These are phyloP conservation scores for Brachionichthys hirsutus DNA, from an alignment of 2,113 vertebrate species.

Conservation along the genomic window DNA sequence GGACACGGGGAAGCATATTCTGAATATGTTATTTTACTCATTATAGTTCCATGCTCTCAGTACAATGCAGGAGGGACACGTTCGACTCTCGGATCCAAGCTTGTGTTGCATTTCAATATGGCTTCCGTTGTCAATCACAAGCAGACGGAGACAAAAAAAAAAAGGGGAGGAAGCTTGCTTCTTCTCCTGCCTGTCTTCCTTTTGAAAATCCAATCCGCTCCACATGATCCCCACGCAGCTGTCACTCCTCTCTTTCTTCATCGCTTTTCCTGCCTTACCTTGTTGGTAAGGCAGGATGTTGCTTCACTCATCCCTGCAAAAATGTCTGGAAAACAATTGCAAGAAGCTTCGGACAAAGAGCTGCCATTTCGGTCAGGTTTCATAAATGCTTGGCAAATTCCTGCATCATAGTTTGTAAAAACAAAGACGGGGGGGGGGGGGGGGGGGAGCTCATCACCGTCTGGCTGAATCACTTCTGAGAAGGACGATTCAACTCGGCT, in stretches of 20 bases:
- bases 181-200: slow-evolving; percentile 18
- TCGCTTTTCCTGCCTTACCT: slow-evolving; percentile 37
- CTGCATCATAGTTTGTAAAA: too few species aligned
- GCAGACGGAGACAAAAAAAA: not conserved
- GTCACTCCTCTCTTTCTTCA: slow-evolving; percentile 42
- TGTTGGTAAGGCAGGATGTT: too few species aligned
- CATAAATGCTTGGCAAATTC: too few species aligned
- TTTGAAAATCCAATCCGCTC: slow-evolving; percentile 43
- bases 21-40: slow-evolving; percentile 70
- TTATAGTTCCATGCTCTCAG: slow-evolving; percentile 65
- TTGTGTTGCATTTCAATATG: slow-evolving; percentile 37
- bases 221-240: slow-evolving; percentile 25
- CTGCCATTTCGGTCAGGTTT: too few species aligned
- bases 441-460: too few species aligned
- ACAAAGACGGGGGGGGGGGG: too few species aligned
- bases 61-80: slow-evolving; percentile 59
- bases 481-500: too few species aligned
- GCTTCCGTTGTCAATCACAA: slow-evolving; percentile 51
- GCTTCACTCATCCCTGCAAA: slow-evolving; percentile 27
- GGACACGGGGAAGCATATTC: slow-evolving; percentile 43
- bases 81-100: slow-evolving; percentile 49
- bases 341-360: too few species aligned
- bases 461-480: too few species aligned
- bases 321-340: slow-evolving; percentile 44
- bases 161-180: slow-evolving; percentile 2